Evolutionary conservation across 2,113 vertebrate genomes (phyloP), one percentile per base, ranked within the genome.

Genomic region (Sinocyclocheilus grahami): DNA sequence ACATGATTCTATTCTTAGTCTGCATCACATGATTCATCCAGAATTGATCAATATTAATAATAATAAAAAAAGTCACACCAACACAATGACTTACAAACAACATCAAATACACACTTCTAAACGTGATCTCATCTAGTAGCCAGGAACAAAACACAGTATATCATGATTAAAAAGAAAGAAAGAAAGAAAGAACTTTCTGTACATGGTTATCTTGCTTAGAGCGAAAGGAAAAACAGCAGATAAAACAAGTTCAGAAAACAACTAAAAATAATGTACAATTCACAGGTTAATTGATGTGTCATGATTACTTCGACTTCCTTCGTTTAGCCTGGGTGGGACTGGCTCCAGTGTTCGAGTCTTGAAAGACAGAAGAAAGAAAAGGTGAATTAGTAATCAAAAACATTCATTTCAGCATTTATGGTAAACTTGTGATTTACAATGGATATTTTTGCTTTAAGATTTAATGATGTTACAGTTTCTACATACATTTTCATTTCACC

Each of bases 301-400:
- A 84, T 91, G 91, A 92, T 95, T 93, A 99, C 96, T 99, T 99
- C 90, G 98, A 99, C 95, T 99, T 99, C 96, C 97, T 99, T 96
- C 97, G 92, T 94, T 99, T 99, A 90, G 98, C 97, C 95, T 98
- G 98, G 88, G 97, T 97, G 82, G 95, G 96, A 93, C 97, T 97
- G 86, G 97, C 96, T 95, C 96, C 95, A 91, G 96, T 95, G 93
- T 98, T 97, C 96, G 95, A 89, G 87, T 92, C 91, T 94, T 88
- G 90, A 92, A 88, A 48, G 13, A 55, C 53, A 55, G 53, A 14
- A 16, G 18, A 11, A 71, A 79, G 6, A 80, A 20, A 33, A 30
- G 42, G 42, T 46, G 0, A 16, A 4, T 51, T 51, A 51, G 48
- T 51, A 8, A 46, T 46, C 4, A n/a, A 30, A 20, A 55, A 69